Conservation (phyloP, 2,888 invertebrate species). For the Ectemnius lituratus region DNA sequence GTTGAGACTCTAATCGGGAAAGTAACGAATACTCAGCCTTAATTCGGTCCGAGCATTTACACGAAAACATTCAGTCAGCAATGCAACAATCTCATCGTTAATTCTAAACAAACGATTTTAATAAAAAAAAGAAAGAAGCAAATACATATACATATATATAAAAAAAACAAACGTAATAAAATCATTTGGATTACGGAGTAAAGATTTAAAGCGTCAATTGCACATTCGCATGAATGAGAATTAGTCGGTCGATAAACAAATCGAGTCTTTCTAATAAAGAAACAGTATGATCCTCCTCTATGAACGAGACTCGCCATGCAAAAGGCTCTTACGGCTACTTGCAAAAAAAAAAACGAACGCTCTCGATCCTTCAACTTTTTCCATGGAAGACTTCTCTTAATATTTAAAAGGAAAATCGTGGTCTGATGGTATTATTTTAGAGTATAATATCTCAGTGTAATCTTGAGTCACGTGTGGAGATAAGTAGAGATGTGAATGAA, state of each 20-base stretch:
- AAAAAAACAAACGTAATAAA: neutral
- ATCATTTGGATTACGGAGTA: neutral
- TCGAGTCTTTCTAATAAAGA: conserved; percentile 1
- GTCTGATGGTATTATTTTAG: no score
- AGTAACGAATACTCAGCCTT: no score
- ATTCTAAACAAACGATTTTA: no score
- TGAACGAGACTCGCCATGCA: conserved; percentile 3
- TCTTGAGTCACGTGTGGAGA: no score
- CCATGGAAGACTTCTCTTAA: neutral
- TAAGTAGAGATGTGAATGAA: no score
- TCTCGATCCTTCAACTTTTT: neutral
- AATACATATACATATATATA: neutral
- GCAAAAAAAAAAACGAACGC: neutral
- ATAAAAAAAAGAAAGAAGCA: neutral
- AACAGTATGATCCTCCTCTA: neutral
- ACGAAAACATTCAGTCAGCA: no score
- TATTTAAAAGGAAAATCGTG: no score
- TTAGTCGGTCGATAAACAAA: neutral
- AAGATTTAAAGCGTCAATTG: conserved; percentile 7
- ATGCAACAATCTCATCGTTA: no score
- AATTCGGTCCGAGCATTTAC: no score
- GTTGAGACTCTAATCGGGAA: no score
- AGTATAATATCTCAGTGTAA: no score
- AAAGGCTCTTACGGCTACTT: neutral
- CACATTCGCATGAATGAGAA: neutral